Base-by-base conservation (phyloP, 2,888 invertebrate genomes). In the Sepiola atlantica region DNA sequence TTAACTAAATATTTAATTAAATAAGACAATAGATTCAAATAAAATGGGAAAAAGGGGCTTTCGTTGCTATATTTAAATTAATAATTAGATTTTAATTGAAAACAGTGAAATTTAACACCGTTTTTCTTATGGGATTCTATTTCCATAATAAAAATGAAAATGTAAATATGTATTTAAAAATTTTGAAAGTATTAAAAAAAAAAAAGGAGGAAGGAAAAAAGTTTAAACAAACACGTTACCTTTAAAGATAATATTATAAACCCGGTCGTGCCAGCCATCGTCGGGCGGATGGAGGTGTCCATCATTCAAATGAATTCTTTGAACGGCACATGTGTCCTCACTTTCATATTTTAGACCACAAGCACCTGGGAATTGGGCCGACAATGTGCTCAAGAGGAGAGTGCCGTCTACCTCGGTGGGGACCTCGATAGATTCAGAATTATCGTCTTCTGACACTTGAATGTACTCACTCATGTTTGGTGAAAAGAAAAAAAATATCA, bases 331-430 rank as follows among this genome's bases (percentile, higher is more conserved):
- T 24, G 97, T 96, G 94, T 99, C 99, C 61, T 99, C 98, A 97
- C 99, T 99, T 95, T 99, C 98, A 98, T 99, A 99, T 98, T 99
- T 99, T 94, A 99, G 98, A 55, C 99, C 99, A 97, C 99, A 99
- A 93, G 99, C 98, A 95, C 99, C 99, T 94, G 99, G 99, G 98
- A 99, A 99, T 97, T 99, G 99, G 94, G 99, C 99, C 96, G 99
- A 98, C 95, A 99, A 98, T n/a, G 99, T 99, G 95, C 99, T 98
- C 96, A 99, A 98, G 95, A 99, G 98, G 95, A 99, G 97, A 45
- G 99, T 99, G 95, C 98, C 98, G 98, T 99, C 99, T 96, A 98
- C 98, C 98, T 99, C 99, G 95, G 98, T 98, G n/a, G 99, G 99
- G 96, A 99, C 98, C 98, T 99, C 99, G 96, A 99, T 99, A n/a